These are phyloP conservation scores for Strix uralensis DNA, from an alignment of 2,113 vertebrate genomes.

Conservation along the genomic window DNA sequence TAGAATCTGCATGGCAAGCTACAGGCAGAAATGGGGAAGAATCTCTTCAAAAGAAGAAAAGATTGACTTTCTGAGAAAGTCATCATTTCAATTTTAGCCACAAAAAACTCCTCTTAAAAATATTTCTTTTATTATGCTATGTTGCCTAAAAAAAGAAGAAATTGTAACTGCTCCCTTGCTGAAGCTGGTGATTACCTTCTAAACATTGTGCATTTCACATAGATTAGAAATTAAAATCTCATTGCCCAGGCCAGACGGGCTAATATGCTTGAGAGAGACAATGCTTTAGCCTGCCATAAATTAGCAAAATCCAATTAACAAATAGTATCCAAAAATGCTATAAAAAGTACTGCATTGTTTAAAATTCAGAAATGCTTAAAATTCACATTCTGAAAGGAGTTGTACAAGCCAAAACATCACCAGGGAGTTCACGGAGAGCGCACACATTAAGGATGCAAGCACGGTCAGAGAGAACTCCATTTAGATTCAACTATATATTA, in stretches of 20 bases:
- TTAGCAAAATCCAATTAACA: not conserved
- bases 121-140: not conserved
- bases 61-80: not conserved
- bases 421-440: rapidly evolving
- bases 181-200: not conserved
- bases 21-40: not conserved
- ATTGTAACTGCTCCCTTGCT: not conserved
- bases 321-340: not conserved
- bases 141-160: not conserved
- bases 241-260: not conserved
- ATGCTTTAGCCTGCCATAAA: not conserved
- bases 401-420: not conserved
- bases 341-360: not conserved
- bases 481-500: not conserved
- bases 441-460: not conserved
- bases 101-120: not conserved
- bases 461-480: not conserved
- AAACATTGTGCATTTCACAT: not conserved
- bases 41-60: not conserved
- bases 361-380: not conserved
- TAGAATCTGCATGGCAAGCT: not conserved
- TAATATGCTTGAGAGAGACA: not conserved
- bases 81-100: not conserved
- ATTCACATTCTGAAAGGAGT: not conserved
- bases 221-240: not conserved